A percentile compares a stretch with the other conserved stretches of the same genome.
Evolutionary conservation across 2,888 invertebrate genomes (phyloP).

Genomic region (Eupithecia subfuscata): DNA sequence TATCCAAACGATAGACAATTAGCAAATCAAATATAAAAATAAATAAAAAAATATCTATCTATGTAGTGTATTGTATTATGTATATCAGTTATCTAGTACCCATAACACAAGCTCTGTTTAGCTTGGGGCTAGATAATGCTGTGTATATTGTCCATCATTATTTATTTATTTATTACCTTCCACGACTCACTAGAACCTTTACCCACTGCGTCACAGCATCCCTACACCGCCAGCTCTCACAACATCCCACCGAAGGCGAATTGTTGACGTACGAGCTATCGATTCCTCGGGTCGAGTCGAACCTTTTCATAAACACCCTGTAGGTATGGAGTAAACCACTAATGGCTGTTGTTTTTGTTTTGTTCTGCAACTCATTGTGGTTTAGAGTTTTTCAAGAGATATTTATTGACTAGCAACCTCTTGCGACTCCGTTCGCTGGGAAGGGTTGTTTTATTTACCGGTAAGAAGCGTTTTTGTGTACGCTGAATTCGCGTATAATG

Average conservation of each 20-base stretch:
- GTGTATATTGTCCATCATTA: no score
- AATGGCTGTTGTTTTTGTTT: constrained; percentile 10
- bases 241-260: neutral
- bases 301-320: constrained; percentile 8
- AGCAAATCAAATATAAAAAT: no score
- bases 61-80: no score
- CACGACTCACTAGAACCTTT: no score
- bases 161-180: no score
- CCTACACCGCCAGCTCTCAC: neutral
- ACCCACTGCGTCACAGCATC: neutral
- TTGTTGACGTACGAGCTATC: constrained; percentile 2
- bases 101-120: no score
- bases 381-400: neutral
- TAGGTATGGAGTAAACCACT: constrained; percentile 1
- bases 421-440: neutral
- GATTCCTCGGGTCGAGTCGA: neutral
- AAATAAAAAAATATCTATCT: no score
- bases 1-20: no score
- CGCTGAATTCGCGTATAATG: no score
- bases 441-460: neutral
- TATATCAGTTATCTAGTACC: no score
- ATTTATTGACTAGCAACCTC: neutral
- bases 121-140: no score
- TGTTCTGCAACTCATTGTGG: constrained; percentile 5
- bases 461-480: neutral